Conservation (phyloP, 2,888 invertebrate genomes). For the Drosophila parthenogenetica region DNA sequence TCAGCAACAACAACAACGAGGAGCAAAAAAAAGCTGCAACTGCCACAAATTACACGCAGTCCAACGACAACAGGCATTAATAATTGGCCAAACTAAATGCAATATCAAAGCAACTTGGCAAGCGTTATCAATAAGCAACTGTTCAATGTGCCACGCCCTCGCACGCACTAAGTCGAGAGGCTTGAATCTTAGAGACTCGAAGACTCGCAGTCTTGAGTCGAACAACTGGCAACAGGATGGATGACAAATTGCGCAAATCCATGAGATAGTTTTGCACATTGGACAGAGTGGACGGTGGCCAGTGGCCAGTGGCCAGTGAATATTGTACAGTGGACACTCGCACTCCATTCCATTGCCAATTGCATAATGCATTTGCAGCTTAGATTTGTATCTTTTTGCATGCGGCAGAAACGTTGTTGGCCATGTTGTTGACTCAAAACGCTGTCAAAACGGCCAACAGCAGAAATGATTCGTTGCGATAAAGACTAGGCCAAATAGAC, state of each 20-base stretch:
- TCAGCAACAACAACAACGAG: constrained; percentile 46
- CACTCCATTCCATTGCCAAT: constrained; percentile 59
- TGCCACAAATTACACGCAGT: constrained; percentile 76
- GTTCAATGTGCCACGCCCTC: constrained; percentile 69
- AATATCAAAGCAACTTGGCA: constrained; percentile 64
- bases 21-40: constrained; percentile 39
- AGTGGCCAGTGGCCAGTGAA: constrained; percentile 11
- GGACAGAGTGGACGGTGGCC: constrained; percentile 32
- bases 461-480: constrained; percentile 76
- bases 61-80: constrained; percentile 71
- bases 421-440: constrained; percentile 79
- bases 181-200: background rate
- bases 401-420: constrained; percentile 52
- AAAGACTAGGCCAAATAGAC: constrained; percentile 40
- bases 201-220: constrained; percentile 7
- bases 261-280: constrained; percentile 74
- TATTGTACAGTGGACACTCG: constrained; percentile 40
- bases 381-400: constrained; percentile 78
- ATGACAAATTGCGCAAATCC: constrained; percentile 83
- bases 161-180: constrained; percentile 53
- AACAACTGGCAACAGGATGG: constrained; percentile 63
- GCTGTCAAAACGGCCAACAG: constrained; percentile 73
- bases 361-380: constrained; percentile 69
- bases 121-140: constrained; percentile 76
- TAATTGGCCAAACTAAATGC: constrained; percentile 72